Evolutionary conservation across 1,140 invertebrate genomes (phyloP), one percentile per base, ranked within the genome.

Genomic region (Thereuonema tuberculata): DNA sequence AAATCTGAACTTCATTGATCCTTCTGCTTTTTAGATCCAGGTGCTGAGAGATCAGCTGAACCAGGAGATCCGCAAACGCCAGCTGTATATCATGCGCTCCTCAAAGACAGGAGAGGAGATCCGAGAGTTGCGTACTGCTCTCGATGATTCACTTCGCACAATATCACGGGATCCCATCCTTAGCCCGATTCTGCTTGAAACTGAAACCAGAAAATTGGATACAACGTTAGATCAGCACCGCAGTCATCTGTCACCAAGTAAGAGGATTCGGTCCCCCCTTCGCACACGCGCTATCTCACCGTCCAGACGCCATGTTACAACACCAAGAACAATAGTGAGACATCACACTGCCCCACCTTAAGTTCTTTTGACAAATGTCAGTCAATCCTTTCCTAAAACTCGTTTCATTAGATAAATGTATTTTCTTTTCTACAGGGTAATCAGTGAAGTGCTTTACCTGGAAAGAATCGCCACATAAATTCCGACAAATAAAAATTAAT

Each of bases 21-120:
- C n/a, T n/a, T n/a, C n/a, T n/a, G n/a, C n/a, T n/a, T n/a, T n/a
- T n/a, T 62, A 86, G 82, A 80, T 86, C 60, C 80, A 82, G 56
- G 71, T 84, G 69, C 69, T 91, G 49, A 81, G 88, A 48, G 84
- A 88, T 60, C 89, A 93, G 74, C 76, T 93, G 50, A 82, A 83
- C 52, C 85, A 89, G 66, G 89, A 93, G 75, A 84, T 91, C 23
- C 87, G 88, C 65, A 81, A 88, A 9, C 79, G 89, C 3, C 89
- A 93, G 69, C 78, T 84, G 63, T 93, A 90, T 74, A 82, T 93
- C 3, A 72, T 85, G 56, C 79, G 87, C 61, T 89, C 85, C 68
- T 84, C 86, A 0, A 80, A 86, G 61, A 84, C 87, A 12, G 89
- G 87, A 0, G 75, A 87, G 23, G 89, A 92, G 71, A 88, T 92